Evolutionary conservation across 2,797 vertebrate genomes (phyloP).

Genomic region (Peromyscus aztecus): DNA sequence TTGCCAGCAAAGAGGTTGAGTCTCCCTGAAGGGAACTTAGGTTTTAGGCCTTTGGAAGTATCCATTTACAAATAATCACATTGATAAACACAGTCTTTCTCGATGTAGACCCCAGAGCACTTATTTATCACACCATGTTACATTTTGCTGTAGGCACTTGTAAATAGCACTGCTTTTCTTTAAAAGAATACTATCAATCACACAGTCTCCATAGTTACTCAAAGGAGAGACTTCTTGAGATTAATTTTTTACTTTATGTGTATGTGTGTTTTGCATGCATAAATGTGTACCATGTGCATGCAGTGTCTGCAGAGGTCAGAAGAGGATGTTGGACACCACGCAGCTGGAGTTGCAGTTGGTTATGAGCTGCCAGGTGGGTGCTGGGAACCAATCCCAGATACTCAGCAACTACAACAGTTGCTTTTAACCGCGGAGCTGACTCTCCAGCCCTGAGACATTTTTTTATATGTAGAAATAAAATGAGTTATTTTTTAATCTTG

Average conservation of each 20-base stretch:
- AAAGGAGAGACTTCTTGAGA: background rate
- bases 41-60: slow-evolving; percentile 35
- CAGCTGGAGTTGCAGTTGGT: background rate
- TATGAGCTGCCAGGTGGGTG: background rate
- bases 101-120: background rate
- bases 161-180: slow-evolving; percentile 60
- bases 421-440: background rate
- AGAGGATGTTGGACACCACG: background rate
- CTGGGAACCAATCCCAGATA: background rate
- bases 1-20: background rate
- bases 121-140: background rate
- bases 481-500: slow-evolving; percentile 42
- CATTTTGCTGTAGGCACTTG: slow-evolving; percentile 43
- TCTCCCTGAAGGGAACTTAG: slow-evolving; percentile 26
- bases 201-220: slow-evolving; percentile 14
- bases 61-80: slow-evolving; percentile 48
- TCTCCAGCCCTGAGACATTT: background rate
- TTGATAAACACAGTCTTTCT: slow-evolving; percentile 43
- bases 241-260: background rate
- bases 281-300: background rate
- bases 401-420: background rate
- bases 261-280: background rate
- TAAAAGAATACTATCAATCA: slow-evolving; percentile 51
- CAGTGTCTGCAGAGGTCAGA: background rate
- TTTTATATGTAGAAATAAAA: slow-evolving; percentile 21